Percentiles rank a stretch among this genome's conserved stretches.
phyloP scores from a whole-genome alignment of 1,140 invertebrate genomes.

The Drosophila dunni region DNA sequence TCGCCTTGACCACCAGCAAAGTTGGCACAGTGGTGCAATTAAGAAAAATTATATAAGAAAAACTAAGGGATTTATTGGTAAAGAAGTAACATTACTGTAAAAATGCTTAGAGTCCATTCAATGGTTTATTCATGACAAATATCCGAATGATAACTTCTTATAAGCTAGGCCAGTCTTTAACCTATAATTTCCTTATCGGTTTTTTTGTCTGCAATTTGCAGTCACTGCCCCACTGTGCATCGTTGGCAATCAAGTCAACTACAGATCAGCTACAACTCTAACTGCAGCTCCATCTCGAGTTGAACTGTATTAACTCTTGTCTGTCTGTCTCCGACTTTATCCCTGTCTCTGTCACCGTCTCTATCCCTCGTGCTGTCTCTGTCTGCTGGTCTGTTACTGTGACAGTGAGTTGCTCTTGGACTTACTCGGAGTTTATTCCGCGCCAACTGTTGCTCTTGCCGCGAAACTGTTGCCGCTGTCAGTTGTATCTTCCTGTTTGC shows the following conservation, averaged over 20 bases:
- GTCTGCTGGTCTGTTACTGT: slow-evolving; percentile 60
- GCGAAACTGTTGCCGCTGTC: slow-evolving; percentile 66
- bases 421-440: slow-evolving; percentile 5
- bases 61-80: no score
- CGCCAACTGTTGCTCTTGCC: slow-evolving; percentile 53
- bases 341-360: no score
- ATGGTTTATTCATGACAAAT: no score
- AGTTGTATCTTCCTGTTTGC: slow-evolving; percentile 82
- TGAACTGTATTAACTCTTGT: slow-evolving; percentile 81
- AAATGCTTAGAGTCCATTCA: no score
- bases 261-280: slow-evolving; percentile 24
- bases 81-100: no score
- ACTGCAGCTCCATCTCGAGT: slow-evolving; percentile 52
- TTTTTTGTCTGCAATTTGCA: neutral
- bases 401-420: slow-evolving; percentile 42
- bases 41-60: neutral
- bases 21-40: slow-evolving; percentile 22
- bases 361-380: neutral
- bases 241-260: slow-evolving; percentile 75
- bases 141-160: no score
- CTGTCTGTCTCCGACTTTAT: slow-evolving; percentile 32
- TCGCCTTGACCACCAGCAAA: slow-evolving; percentile 73
- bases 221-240: slow-evolving; percentile 8
- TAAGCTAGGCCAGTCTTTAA: neutral
- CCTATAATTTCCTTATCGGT: neutral